Evolutionary conservation across 1,140 invertebrate genomes (phyloP), one percentile per base, ranked within the genome.

Genomic region (Thaumatotibia leucotreta): DNA sequence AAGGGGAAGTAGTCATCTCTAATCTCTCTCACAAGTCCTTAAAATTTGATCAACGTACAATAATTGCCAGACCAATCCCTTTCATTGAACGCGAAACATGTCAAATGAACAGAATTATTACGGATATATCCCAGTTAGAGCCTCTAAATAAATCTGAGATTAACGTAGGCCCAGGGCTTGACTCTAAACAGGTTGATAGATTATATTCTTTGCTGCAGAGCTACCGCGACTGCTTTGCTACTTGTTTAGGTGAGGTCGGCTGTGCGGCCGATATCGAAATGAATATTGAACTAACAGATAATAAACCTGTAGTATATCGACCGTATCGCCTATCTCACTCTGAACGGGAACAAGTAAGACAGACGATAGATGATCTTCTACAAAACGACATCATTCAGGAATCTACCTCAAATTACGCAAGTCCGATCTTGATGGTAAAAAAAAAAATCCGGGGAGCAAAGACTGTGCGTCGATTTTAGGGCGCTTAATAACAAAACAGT

Each of bases 401-500:
- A 24, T 86, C 83, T 20, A 65, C 62, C 35, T 91, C 86, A 5
- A 29, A 67, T 33, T 80, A 66, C 50, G 72, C 75, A 1, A 78
- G 78, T 10, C 72, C 72, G 3, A 75, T 82, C 4, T 68, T 83
- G 3, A 24, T 83, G 39, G 73, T 72, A 6, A 74, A 63, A 81
- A 80, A n/a, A 61, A 80, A 77, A 58, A 74, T n/a, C 65, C 6
- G 77, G 79, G 0, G 72, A 80, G 20, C 20, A 68, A 29, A 17
- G 78, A 14, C 68, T 91, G 17, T 80, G 76, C 22, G 72, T 85
- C 0, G 84, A 92, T 66, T 93, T 82, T 70, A 66, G 88, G 9
- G 58, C 68, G 11, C 66, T 94, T 2, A 94, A 93, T 73, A 63
- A 66, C 2, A 73, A 88, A 4, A 92, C 90, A 0, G 66, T 77